phyloP scores from a whole-genome alignment of 2,797 vertebrate species.

The Chaetophractus vellerosus region DNA sequence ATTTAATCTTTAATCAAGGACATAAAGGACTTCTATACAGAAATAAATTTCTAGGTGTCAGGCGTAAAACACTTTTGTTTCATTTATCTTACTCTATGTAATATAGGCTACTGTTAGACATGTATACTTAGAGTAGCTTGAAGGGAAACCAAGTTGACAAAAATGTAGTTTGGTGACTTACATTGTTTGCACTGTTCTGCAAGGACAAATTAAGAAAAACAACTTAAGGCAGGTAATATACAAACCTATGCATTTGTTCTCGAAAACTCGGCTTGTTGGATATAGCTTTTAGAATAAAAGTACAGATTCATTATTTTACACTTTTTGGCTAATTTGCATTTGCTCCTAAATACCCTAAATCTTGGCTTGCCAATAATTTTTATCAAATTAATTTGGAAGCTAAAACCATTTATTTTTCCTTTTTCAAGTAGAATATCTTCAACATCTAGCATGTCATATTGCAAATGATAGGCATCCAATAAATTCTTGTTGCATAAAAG shows the following conservation, averaged over 20 bases:
- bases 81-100: background rate
- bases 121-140: background rate
- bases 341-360: slow-evolving; percentile 32
- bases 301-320: background rate
- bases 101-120: background rate
- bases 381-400: slow-evolving; percentile 62
- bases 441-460: background rate
- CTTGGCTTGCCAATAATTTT: slow-evolving; percentile 46
- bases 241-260: slow-evolving; percentile 18
- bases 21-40: background rate
- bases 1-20: too few species aligned
- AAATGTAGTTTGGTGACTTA: slow-evolving; percentile 9
- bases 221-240: background rate
- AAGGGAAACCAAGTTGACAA: slow-evolving; percentile 27
- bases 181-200: background rate
- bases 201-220: slow-evolving; percentile 20
- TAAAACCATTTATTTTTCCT: slow-evolving; percentile 19
- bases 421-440: slow-evolving; percentile 45
- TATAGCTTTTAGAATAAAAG: slow-evolving; percentile 56
- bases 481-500: background rate
- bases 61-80: slow-evolving; percentile 48
- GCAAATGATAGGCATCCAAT: background rate
- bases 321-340: slow-evolving; percentile 33
- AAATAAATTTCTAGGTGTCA: slow-evolving; percentile 46
- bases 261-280: slow-evolving; percentile 12